Evolutionary conservation across 2,888 invertebrate genomes (phyloP).

Genomic region (Crocallis elinguaria): DNA sequence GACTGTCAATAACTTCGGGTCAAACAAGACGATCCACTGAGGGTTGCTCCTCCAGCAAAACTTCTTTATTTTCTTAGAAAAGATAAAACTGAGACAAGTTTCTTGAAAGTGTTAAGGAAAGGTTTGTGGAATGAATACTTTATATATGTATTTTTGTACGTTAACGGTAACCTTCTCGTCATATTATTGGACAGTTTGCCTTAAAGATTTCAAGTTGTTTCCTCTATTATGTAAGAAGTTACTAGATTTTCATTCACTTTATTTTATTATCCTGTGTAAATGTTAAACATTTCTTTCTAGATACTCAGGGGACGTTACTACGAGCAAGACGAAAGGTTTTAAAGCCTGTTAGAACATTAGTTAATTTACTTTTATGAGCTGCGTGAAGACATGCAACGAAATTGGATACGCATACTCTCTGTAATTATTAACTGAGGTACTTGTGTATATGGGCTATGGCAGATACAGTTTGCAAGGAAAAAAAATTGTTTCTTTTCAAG

Average conservation of each 20-base stretch:
- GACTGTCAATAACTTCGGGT: conserved; percentile 35
- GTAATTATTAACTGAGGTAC: background rate
- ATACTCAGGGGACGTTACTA: background rate
- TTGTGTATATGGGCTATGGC: too few species aligned
- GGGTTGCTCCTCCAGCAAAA: conserved; percentile 27
- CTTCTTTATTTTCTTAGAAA: conserved; percentile 27
- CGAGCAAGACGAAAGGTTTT: conserved; percentile 11
- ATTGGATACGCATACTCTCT: conserved; percentile 41
- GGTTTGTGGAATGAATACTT: conserved; percentile 21
- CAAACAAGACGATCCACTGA: conserved; percentile 35
- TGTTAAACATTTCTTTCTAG: background rate
- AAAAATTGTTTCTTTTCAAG: background rate
- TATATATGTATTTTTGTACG: background rate
- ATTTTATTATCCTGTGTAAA: background rate
- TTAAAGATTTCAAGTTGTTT: background rate
- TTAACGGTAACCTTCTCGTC: background rate
- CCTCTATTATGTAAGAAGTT: too few species aligned
- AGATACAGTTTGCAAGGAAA: background rate
- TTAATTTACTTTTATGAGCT: conserved; percentile 61
- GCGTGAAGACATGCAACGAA: conserved; percentile 48
- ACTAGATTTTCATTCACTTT: background rate
- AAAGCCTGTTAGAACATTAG: conserved; percentile 34
- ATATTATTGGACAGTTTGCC: background rate
- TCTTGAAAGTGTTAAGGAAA: conserved; percentile 25
- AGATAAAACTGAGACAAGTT: conserved; percentile 26